Conservation (phyloP, 2,888 invertebrate genomes). For the Diaprepes abbreviatus region DNA sequence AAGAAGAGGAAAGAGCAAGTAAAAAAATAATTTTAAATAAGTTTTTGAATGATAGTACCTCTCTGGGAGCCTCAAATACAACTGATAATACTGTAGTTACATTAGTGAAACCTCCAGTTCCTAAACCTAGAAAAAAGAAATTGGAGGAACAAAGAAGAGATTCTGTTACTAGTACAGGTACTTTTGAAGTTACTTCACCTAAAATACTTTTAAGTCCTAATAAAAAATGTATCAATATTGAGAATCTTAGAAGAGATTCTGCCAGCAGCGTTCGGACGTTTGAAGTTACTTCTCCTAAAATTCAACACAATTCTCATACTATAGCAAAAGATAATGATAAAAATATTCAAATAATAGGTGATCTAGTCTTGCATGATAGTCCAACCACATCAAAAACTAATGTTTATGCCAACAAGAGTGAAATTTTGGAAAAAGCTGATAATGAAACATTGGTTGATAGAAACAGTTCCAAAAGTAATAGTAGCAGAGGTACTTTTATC, state of each 20-base stretch:
- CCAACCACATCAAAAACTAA: constrained; percentile 36
- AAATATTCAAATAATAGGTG: constrained; percentile 50
- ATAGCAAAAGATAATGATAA: constrained; percentile 3
- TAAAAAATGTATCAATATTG: background rate
- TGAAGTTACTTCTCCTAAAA: constrained; percentile 51
- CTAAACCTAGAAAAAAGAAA: constrained; percentile 56
- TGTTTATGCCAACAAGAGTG: constrained; percentile 4
- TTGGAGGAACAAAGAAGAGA: constrained; percentile 25
- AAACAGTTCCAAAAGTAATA: constrained; percentile 14
- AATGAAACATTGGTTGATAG: constrained; percentile 34
- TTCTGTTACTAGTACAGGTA: constrained; percentile 47
- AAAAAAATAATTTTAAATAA: constrained; percentile 44
- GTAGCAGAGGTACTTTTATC: constrained; percentile 17
- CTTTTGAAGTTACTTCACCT: constrained; percentile 52
- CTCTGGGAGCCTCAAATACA: background rate
- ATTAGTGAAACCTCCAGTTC: constrained; percentile 55
- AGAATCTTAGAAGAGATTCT: constrained; percentile 26
- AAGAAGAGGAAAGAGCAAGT: constrained; percentile 30
- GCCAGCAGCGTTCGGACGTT: constrained; percentile 52
- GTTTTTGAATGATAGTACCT: constrained; percentile 35
- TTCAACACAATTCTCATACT: background rate
- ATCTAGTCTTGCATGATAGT: constrained; percentile 54
- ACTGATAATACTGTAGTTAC: background rate
- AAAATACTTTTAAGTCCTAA: constrained; percentile 23
- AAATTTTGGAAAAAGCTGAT: constrained; percentile 41